Evolutionary conservation across 2,797 vertebrate species (phyloP).

Genomic region (Chrysocyon brachyurus): DNA sequence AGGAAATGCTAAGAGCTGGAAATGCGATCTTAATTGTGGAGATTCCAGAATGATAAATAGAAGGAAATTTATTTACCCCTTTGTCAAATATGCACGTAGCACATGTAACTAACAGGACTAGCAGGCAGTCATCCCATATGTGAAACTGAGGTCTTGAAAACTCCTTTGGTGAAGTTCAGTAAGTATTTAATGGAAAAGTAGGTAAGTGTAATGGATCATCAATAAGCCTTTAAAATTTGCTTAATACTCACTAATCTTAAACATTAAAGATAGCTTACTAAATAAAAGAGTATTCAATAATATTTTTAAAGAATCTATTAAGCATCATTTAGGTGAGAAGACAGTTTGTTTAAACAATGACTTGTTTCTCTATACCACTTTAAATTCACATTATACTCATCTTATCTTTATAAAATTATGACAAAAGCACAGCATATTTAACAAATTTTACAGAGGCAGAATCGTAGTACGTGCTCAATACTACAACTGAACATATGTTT

Average conservation of each 20-base stretch:
- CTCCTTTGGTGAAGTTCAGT: background rate
- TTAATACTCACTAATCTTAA: background rate
- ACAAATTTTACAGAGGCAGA: background rate
- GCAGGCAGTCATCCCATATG: background rate
- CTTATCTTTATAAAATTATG: slow-evolving; percentile 18
- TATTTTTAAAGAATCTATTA: background rate
- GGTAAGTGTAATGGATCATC: background rate
- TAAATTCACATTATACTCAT: background rate
- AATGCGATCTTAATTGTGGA: background rate
- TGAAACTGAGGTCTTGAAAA: background rate
- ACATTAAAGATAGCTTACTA: background rate
- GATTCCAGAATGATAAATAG: background rate
- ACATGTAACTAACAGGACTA: background rate
- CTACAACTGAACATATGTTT: background rate
- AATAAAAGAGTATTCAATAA: background rate
- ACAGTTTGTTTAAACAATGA: background rate
- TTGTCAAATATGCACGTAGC: background rate
- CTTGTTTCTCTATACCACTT: background rate
- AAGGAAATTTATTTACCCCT: background rate
- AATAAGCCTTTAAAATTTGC: background rate
- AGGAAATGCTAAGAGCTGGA: background rate
- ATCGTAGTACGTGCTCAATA: background rate
- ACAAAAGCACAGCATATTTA: background rate
- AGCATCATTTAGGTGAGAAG: background rate
- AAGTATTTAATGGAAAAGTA: background rate